These are phyloP conservation scores for Myrmecophaga tridactyla DNA, from an alignment of 2,113 vertebrate species.

Conservation along the genomic window DNA sequence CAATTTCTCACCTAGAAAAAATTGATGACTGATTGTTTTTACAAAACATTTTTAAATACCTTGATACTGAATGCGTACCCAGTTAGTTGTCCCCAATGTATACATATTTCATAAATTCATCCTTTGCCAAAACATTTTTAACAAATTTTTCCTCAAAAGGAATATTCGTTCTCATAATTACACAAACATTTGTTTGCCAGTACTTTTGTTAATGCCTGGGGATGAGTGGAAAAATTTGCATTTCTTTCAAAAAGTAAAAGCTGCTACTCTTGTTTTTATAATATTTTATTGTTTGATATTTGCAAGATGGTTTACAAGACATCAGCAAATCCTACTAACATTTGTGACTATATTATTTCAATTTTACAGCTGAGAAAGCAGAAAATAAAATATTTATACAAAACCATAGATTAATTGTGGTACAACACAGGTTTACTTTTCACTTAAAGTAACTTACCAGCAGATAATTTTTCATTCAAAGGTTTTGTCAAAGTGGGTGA, in stretches of 20 bases:
- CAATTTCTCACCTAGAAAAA: not conserved
- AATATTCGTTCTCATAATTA: not conserved
- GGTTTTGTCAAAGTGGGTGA: not conserved
- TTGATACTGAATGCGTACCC: not conserved
- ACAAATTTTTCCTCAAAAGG: not conserved
- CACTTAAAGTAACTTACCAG: not conserved
- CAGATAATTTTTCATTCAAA: not conserved
- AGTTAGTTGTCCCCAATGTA: not conserved
- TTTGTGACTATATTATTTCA: not conserved
- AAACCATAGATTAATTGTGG: not conserved
- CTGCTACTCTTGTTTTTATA: not conserved
- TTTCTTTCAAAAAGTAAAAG: conserved; percentile 9
- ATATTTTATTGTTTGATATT: conserved; percentile 15
- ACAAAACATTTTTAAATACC: not conserved
- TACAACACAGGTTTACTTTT: not conserved
- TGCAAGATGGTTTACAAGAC: not conserved
- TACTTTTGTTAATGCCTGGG: not conserved
- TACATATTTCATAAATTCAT: not conserved
- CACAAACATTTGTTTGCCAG: not conserved
- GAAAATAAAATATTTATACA: not conserved
- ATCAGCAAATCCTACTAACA: not conserved
- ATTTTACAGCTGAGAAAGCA: conserved; percentile 32
- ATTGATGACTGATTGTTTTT: not conserved
- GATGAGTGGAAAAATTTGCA: not conserved
- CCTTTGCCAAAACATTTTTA: not conserved